Conservation (phyloP, 2,797 vertebrate species). For the Bucorvus abyssinicus region DNA sequence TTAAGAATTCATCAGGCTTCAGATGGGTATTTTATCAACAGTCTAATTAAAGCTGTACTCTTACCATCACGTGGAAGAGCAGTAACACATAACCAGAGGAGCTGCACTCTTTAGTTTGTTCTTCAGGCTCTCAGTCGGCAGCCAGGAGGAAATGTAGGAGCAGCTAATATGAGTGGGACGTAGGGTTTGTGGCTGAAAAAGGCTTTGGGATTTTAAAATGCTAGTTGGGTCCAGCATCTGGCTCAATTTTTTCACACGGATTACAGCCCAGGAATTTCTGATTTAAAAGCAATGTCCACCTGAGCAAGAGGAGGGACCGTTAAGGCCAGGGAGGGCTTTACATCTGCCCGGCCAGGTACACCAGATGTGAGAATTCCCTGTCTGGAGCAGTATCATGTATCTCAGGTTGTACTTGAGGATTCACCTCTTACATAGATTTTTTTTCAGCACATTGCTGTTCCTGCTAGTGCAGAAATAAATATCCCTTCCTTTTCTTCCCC, state of each 20-base stretch:
- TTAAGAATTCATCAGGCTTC: not conserved
- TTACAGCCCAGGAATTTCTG: not conserved
- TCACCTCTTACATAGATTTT: not conserved
- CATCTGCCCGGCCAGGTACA: not conserved
- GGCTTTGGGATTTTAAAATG: not conserved
- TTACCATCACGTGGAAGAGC: not conserved
- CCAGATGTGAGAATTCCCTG: not conserved
- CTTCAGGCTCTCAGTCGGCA: not conserved
- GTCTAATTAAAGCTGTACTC: not conserved
- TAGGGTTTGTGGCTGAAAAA: not conserved
- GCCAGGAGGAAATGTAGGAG: not conserved
- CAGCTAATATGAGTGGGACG: not conserved
- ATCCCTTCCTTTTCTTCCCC: not conserved
- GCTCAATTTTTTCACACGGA: not conserved
- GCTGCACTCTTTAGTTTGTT: not conserved
- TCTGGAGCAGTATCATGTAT: not conserved
- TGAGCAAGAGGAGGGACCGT: not conserved
- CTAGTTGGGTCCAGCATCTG: not conserved
- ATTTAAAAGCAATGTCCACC: not conserved
- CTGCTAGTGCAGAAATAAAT: not conserved
- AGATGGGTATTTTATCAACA: not conserved
- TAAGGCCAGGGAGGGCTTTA: not conserved
- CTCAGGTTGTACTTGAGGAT: not conserved
- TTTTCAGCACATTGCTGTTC: not conserved
- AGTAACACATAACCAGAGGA: not conserved